Evolutionary conservation across 2,797 vertebrate genomes (phyloP).

Genomic region (Capromys pilorides): DNA sequence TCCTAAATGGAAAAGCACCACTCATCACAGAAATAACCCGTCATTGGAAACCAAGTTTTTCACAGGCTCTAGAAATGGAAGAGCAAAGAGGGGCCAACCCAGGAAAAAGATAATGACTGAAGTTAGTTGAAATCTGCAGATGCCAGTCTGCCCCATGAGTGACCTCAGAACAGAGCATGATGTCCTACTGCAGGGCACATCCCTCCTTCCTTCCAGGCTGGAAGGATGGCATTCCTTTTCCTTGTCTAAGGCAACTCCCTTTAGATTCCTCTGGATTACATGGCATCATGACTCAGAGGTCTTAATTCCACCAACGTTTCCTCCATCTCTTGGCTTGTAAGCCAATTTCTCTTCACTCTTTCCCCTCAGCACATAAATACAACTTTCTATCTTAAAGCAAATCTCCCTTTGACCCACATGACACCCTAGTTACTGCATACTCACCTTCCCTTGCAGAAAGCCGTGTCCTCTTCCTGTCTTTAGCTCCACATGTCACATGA

Average conservation of each 20-base stretch:
- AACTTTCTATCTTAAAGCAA: neutral
- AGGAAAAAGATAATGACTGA: neutral
- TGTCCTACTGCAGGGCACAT: neutral
- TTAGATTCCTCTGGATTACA: neutral
- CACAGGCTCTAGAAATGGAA: neutral
- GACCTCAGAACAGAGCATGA: neutral
- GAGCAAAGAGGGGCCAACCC: neutral
- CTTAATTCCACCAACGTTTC: neutral
- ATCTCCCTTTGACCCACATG: neutral
- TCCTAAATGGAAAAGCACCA: conserved; percentile 23
- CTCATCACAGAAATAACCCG: conserved; percentile 37
- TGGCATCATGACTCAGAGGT: neutral
- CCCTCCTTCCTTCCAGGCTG: neutral
- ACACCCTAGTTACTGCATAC: neutral
- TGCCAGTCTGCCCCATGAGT: neutral
- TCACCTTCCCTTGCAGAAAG: neutral
- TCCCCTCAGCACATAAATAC: neutral
- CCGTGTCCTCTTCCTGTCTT: neutral
- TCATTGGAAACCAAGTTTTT: neutral
- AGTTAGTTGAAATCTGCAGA: neutral
- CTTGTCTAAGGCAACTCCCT: neutral
- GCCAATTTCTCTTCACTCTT: neutral
- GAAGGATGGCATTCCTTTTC: neutral
- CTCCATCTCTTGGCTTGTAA: neutral
- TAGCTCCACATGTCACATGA: neutral